Evolutionary conservation across 2,888 invertebrate genomes (phyloP).

Genomic region (Rosalia funebris): DNA sequence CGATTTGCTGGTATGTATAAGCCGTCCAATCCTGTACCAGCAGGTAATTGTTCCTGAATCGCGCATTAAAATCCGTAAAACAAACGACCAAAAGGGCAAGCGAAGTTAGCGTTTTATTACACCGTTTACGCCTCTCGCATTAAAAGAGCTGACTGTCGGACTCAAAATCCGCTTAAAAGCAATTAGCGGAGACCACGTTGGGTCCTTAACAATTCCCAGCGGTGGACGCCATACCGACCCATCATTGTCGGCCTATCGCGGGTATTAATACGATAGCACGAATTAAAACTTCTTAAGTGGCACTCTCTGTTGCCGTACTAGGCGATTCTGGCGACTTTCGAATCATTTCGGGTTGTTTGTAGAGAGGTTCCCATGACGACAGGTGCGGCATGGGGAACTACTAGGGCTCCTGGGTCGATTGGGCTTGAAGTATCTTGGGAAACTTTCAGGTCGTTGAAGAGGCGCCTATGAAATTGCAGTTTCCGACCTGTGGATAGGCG

Average conservation of each 20-base stretch:
- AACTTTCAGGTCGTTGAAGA: background rate
- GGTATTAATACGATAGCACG: conserved; percentile 34
- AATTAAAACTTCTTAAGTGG: conserved; percentile 44
- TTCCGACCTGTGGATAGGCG: too few relatives aligned
- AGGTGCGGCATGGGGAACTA: conserved; percentile 28
- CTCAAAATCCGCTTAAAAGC: conserved; percentile 41
- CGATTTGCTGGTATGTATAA: too few relatives aligned
- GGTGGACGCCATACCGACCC: conserved; percentile 37
- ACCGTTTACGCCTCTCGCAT: conserved; percentile 10
- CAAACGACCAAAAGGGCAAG: conserved; percentile 2
- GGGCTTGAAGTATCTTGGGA: conserved; percentile 1
- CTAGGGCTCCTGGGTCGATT: conserved; percentile 15
- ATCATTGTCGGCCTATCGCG: conserved; percentile 36
- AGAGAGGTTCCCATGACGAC: conserved; percentile 40
- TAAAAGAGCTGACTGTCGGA: conserved; percentile 13
- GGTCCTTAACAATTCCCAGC: conserved; percentile 34
- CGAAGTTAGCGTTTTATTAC: conserved; percentile 4
- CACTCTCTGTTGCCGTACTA: conserved; percentile 39
- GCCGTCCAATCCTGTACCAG: background rate
- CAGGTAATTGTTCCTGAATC: background rate
- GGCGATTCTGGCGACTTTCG: conserved; percentile 8
- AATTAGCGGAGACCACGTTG: conserved; percentile 40
- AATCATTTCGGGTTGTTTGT: conserved; percentile 21
- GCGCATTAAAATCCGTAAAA: conserved; percentile 12
- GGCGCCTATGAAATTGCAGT: too few relatives aligned